Conservation (phyloP, 2,797 vertebrate genomes). For the Corythornis leucogaster region DNA sequence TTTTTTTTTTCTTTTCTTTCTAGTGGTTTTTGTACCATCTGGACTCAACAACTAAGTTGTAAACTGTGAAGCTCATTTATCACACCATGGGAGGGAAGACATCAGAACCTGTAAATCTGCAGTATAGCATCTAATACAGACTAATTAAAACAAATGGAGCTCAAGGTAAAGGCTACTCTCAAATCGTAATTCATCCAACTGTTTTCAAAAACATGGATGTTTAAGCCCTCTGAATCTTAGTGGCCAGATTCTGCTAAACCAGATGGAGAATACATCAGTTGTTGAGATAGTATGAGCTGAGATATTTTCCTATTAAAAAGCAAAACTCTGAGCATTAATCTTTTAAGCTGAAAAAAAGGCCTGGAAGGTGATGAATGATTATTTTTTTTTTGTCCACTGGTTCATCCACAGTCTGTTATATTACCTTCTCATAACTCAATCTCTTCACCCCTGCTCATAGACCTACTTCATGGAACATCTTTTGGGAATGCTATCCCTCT, state of each 20-base stretch:
- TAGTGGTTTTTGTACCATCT: background rate
- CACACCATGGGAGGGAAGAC: background rate
- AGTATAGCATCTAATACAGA: background rate
- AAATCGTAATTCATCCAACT: background rate
- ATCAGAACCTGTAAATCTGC: background rate
- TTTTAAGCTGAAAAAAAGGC: background rate
- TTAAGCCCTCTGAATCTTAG: background rate
- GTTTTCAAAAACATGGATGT: background rate
- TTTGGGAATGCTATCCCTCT: background rate
- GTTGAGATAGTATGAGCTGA: background rate
- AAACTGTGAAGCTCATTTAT: background rate
- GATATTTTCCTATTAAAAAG: background rate
- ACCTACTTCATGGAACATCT: background rate
- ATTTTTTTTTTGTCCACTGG: background rate
- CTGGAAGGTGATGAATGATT: background rate
- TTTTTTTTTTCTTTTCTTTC: accelerated
- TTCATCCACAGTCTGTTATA: background rate
- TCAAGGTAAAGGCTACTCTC: background rate
- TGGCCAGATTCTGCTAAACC: background rate
- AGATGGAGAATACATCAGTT: background rate
- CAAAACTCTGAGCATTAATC: background rate
- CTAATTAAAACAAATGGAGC: background rate
- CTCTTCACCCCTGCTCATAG: background rate
- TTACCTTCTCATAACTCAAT: background rate
- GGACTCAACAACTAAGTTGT: background rate